These are phyloP conservation scores for Lepisosteus oculatus DNA, from an alignment of 2,113 vertebrate genomes.

Conservation along the genomic window DNA sequence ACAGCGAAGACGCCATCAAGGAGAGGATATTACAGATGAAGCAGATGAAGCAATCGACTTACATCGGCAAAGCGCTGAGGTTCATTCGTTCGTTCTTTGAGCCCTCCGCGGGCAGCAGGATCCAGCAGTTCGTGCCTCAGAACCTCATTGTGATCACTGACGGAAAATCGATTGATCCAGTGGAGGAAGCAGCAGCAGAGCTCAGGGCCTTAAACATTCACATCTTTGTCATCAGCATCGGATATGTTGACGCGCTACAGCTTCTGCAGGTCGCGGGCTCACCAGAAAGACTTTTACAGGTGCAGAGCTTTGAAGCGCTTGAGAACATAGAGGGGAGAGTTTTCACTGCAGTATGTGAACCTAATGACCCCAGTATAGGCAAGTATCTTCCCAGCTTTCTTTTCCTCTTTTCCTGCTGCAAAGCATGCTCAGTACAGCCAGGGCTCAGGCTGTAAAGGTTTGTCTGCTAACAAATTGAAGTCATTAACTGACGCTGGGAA, in stretches of 20 bases:
- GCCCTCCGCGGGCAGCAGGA: conserved; percentile 46
- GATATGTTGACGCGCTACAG: conserved; percentile 39
- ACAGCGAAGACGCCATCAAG: conserved; percentile 24
- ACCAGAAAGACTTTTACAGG: conserved; percentile 40
- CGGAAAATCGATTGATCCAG: conserved; percentile 44
- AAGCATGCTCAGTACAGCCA: too few species aligned
- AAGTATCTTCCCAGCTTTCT: too few species aligned
- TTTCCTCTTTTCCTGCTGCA: too few species aligned
- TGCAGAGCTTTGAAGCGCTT: conserved; percentile 49
- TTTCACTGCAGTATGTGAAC: conserved; percentile 52
- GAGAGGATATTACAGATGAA: conserved; percentile 38
- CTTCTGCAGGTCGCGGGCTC: conserved; percentile 58
- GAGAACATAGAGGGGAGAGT: conserved; percentile 47
- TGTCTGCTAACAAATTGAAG: too few species aligned
- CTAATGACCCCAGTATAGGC: background rate
- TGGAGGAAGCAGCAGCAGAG: conserved; percentile 36
- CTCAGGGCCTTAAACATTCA: conserved; percentile 42
- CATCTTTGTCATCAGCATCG: conserved; percentile 63
- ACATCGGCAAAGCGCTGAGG: conserved; percentile 52
- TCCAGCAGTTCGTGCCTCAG: conserved; percentile 45
- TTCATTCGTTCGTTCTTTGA: conserved; percentile 54
- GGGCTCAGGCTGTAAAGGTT: too few species aligned
- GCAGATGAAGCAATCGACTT: conserved; percentile 37
- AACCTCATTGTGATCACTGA: conserved; percentile 74
- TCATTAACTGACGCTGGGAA: too few species aligned